Evolutionary conservation across 2,113 vertebrate species (phyloP).

Genomic region (Numenius arquata): DNA sequence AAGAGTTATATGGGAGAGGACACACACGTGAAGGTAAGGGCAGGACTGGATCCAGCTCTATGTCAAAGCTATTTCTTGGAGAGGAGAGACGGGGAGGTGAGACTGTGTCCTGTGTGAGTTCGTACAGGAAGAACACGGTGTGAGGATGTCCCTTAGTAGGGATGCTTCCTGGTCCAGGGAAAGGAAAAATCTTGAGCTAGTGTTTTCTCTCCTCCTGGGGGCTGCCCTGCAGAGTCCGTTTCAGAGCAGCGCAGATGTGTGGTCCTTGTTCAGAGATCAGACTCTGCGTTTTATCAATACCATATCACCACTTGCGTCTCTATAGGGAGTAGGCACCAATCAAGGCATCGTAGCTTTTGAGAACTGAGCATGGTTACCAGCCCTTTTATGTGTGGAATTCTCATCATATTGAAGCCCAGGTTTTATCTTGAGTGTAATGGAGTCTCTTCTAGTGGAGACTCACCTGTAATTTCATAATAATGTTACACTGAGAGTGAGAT

Average conservation of each 20-base stretch:
- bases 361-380: neutral
- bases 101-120: neutral
- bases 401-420: neutral
- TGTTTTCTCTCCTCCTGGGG: neutral
- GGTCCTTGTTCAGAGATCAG: neutral
- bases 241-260: neutral
- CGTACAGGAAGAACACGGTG: neutral
- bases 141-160: neutral
- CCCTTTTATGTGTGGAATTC: neutral
- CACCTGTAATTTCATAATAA: neutral
- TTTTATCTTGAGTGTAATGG: neutral
- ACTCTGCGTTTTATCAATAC: neutral
- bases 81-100: neutral
- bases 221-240: fast-evolving
- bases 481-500: neutral
- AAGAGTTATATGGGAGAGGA: neutral
- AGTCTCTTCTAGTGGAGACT: neutral
- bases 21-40: neutral
- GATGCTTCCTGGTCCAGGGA: neutral
- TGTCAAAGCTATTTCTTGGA: neutral
- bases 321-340: neutral
- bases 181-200: neutral
- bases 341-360: neutral
- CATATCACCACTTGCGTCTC: neutral
- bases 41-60: neutral